These are phyloP conservation scores for Ischnura elegans DNA, from an alignment of 2,888 invertebrate genomes.

Conservation along the genomic window DNA sequence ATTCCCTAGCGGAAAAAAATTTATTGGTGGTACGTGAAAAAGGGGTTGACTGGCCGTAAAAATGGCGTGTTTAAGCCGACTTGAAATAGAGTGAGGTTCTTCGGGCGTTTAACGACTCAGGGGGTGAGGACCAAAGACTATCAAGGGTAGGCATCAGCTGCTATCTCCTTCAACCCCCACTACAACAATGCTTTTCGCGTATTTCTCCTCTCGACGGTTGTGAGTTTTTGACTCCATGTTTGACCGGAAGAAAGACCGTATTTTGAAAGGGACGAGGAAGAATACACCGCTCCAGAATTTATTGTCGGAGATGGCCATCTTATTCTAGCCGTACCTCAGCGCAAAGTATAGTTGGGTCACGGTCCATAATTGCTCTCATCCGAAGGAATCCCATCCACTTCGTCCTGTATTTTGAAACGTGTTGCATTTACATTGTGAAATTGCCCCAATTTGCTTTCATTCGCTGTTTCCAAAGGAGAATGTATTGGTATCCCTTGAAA, in stretches of 20 bases:
- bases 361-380: neutral
- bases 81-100: conserved; percentile 29
- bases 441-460: neutral
- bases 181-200: neutral
- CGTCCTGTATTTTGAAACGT: neutral
- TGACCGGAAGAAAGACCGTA: neutral
- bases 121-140: conserved; percentile 24
- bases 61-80: neutral
- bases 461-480: neutral
- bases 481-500: neutral
- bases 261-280: neutral
- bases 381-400: neutral
- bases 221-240: neutral
- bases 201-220: neutral
- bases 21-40: neutral
- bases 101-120: conserved; percentile 22
- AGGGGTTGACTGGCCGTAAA: neutral
- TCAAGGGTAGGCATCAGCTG: conserved; percentile 23
- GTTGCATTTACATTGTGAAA: neutral
- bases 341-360: neutral
- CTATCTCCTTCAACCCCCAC: neutral
- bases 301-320: neutral
- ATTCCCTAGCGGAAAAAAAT: neutral
- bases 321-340: neutral
- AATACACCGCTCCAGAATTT: neutral